Percentiles rank a stretch among this genome's conserved stretches.
phyloP scores from a whole-genome alignment of 2,113 vertebrate species.

The Phylloscopus trochilus region DNA sequence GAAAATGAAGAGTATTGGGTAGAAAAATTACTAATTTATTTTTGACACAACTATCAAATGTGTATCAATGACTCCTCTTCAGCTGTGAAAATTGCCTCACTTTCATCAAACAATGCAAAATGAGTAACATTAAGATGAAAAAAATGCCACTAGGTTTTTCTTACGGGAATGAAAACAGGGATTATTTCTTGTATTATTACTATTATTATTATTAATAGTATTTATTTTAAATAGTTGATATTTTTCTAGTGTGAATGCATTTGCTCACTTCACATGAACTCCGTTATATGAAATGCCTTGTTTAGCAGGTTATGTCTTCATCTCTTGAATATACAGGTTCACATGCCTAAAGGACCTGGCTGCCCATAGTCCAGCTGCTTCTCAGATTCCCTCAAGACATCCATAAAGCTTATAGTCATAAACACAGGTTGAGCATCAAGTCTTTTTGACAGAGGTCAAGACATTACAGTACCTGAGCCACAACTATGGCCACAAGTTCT shows the following conservation, averaged over 20 bases:
- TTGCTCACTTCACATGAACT: not conserved
- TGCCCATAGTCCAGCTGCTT: not conserved
- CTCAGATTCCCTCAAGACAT: not conserved
- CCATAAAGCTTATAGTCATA: not conserved
- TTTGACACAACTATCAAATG: not conserved
- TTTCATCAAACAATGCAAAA: not conserved
- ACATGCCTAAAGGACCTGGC: not conserved
- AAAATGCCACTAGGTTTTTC: not conserved
- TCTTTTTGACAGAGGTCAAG: not conserved
- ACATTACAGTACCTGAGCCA: not conserved
- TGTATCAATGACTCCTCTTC: not conserved
- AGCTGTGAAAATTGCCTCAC: not conserved
- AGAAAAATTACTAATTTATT: not conserved
- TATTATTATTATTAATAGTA: not conserved
- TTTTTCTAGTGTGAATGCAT: not conserved
- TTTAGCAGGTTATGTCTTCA: not conserved
- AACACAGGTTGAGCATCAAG: not conserved
- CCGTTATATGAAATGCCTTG: not conserved
- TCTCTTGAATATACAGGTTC: fast-evolving
- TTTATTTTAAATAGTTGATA: not conserved
- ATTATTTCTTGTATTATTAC: not conserved
- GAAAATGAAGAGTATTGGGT: not conserved
- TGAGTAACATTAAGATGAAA: not conserved
- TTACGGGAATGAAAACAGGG: not conserved
- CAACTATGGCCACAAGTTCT: too few relatives aligned